Evolutionary conservation across 2,113 vertebrate species (phyloP), one percentile per base, ranked within the genome.

Genomic region (Chloebia gouldiae): DNA sequence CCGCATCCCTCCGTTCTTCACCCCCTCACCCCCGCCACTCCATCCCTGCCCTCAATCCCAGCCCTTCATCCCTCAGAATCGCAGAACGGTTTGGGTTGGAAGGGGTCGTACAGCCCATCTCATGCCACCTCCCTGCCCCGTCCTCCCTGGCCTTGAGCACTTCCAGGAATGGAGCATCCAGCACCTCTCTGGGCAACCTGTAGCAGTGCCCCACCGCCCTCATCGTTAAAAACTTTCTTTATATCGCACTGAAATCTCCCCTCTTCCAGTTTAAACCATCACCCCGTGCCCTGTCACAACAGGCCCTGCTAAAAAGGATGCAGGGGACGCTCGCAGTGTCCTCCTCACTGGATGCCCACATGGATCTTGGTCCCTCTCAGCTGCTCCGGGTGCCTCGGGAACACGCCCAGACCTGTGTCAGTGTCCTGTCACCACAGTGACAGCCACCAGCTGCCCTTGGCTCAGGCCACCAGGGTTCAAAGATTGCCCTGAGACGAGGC

Each of bases 341-440:
- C 65, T 65, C 37, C 1, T 3, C 0, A 0, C 59, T 13, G 6
- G 8, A 2, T 1, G 3, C 35, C 42, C 53, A 21, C 5, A 0
- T 0, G 15, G 22, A 14, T 22, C 8, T 35, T 0, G 4, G 18
- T 25, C 10, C 49, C 59, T 35, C 44, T 27, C 2, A 1, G 35
- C 88, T 9, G 66, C 18, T 37, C 47, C 5, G 4, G 57, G 11
- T 3, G 47, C 63, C 7, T 0, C 15, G 23, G 0, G 1, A 25
- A 53, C 6, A 1, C 73, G 24, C 3, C 2, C 33, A 27, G 6
- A 1, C 30, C 15, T 0, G 42, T 51, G 61, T 8, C 13, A 1
- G 31, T 11, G 47, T 15, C 1, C 0, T n/a, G 73, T 31, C 70
- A 53, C 70, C 23, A 2, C 50, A 9, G 60, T 7, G 39, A 66